Base-by-base conservation (phyloP, 2,888 invertebrate genomes). In the Taphrorychus bicolor region DNA sequence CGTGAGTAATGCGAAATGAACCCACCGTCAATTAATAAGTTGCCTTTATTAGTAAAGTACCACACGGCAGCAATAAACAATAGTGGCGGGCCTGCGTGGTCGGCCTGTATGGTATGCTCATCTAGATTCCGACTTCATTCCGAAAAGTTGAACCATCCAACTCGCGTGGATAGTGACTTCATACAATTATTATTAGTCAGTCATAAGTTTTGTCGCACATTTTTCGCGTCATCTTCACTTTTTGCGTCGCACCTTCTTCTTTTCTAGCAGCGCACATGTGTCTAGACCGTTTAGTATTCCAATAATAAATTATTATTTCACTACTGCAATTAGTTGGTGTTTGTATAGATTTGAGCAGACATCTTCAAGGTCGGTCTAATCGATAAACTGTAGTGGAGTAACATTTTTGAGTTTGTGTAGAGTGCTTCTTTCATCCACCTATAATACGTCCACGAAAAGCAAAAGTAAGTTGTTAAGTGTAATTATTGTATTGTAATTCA, bases 31-130 rank as follows among this genome's bases (percentile, higher is more conserved):
- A 61, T 53, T 53, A 53, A 52, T 42, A 23, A 16, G 32, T 53
- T 48, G 48, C 54, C 32, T 62, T 62, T 56, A 62, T 56, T 45
- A 56, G 16, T 56, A 48, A 48, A 49, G 56, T 62, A 56, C 62
- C 62, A 62, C 56, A 61, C 61, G 40, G 19, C 42, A 58, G 51
- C 63, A 58, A 64, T 64, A 64, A 64, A 64, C 63, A 64, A 64
- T 57, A 57, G 56, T 51, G 52, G 23, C 51, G 63, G 45, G 22
- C 58, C 48, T 64, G 63, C 63, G 63, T 64, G 41, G 62, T 62
- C 56, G 54, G 56, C 53, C n/a, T n/a, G n/a, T n/a, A n/a, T 48
- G 56, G 48, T 64, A 22, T 21, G 52, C 40, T 64, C 63, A 58
- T 58, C 57, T 52, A 56, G 41, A 64, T 64, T 58, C 52, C 52